Base-by-base conservation (phyloP, 2,797 vertebrate genomes). In the Chelon auratus region DNA sequence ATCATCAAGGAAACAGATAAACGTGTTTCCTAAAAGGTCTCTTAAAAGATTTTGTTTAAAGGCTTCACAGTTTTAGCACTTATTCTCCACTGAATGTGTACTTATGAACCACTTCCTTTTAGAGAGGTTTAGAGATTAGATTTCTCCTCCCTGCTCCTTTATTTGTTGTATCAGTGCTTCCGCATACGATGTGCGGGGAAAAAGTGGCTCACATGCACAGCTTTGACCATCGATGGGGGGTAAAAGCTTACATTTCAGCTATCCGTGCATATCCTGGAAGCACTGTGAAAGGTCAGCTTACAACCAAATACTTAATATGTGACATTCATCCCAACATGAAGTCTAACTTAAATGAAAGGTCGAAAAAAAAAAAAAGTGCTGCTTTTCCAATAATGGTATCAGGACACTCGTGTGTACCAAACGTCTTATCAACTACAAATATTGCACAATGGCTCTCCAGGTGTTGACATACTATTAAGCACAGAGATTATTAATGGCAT, bases 381-480 rank as follows among this genome's bases (percentile, higher is more conserved):
- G 40, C 11, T 14, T 42, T 42, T 42, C 40, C 40, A 45, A 15
- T 45, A 45, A 45, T 69, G 45, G 7, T 8, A 33, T 33, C 39
- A 10, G 39, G 1, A 78, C 77, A 62, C n/a, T 2, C 2, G 3
- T 62, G 58, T 62, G 64, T 61, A 45, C n/a, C 58, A 61, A 45
- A 37, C 0, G 3, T 62, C 37, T 78, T 83, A 80, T 83, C 45
- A 6, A 66, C 13, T 3, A 77, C 70, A 87, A 90, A 90, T 72
- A 89, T 86, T 84, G 30, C 74, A 33, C 48, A 77, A 79, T 68
- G 65, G 50, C 48, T 81, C 40, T 68, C 48, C 33, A 57, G 4
- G 26, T 84, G 87, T 91, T 89, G 86, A 91, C 89, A 63, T 59
- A 75, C 68, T 71, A 86, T 78, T 81, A 77, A 54, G 47, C 50